Percentiles rank a stretch among this genome's conserved stretches.
Evolutionary conservation across 2,113 vertebrate genomes (phyloP).

Genomic region (Brachypodius melanocephalos): DNA sequence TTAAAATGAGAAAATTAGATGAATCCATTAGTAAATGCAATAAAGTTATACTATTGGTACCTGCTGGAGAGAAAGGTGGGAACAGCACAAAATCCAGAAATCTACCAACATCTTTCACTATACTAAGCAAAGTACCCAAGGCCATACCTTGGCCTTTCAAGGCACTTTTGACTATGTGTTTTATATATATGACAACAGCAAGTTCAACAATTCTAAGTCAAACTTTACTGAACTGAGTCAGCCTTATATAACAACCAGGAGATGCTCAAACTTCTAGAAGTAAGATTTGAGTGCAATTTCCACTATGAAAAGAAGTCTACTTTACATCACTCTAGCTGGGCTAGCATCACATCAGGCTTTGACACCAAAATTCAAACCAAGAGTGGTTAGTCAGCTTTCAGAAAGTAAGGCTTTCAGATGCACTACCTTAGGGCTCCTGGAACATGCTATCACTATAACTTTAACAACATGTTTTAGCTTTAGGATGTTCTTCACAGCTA

Average conservation of each 20-base stretch:
- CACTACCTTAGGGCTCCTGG: rapidly evolving
- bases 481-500: not conserved
- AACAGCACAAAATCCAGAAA: not conserved
- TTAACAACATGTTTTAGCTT: not conserved
- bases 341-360: not conserved
- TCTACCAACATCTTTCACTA: not conserved
- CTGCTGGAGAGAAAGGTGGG: not conserved
- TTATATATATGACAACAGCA: not conserved
- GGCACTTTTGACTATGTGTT: not conserved
- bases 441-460: not conserved
- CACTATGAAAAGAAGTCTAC: not conserved
- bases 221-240: not conserved
- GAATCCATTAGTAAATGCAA: not conserved
- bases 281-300: not conserved
- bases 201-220: not conserved
- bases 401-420: not conserved
- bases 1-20: constrained; percentile 43
- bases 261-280: not conserved
- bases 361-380: not conserved
- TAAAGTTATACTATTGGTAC: not conserved
- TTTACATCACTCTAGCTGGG: not conserved
- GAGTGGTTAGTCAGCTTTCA: not conserved
- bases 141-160: not conserved
- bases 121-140: not conserved
- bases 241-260: not conserved